A percentile compares a stretch with the other conserved stretches of the same genome.
These are phyloP conservation scores for Rhadinocentrus ornatus DNA, from an alignment of 2,797 vertebrate species.

Conservation along the genomic window DNA sequence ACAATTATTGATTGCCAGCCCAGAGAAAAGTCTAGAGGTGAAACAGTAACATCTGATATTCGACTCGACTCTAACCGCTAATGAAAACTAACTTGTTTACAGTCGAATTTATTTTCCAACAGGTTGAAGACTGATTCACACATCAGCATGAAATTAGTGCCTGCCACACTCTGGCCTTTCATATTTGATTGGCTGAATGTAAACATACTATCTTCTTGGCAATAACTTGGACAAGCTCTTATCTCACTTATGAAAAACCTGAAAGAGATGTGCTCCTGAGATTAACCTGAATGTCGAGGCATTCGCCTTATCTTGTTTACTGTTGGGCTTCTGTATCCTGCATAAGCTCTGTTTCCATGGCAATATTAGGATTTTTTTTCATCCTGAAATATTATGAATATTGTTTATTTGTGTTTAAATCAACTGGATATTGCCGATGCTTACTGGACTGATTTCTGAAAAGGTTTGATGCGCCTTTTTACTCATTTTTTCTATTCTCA, in stretches of 20 bases:
- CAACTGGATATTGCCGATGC: slow-evolving; percentile 57
- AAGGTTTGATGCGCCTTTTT: neutral
- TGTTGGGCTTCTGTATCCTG: slow-evolving; percentile 29
- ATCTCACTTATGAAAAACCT: slow-evolving; percentile 63
- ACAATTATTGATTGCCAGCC: neutral
- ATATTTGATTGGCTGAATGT: slow-evolving; percentile 29
- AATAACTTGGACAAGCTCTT: slow-evolving; percentile 55
- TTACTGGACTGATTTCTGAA: slow-evolving; percentile 54
- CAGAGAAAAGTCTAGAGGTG: neutral
- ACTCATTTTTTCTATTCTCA: neutral
- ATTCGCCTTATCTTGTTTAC: slow-evolving; percentile 65
- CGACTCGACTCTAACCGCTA: neutral
- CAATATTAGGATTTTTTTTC: slow-evolving; percentile 45
- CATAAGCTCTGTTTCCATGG: slow-evolving; percentile 65
- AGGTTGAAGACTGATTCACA: neutral
- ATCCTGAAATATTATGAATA: slow-evolving; percentile 46
- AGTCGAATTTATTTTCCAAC: neutral
- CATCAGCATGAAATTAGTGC: slow-evolving; percentile 28
- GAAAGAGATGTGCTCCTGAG: slow-evolving; percentile 42
- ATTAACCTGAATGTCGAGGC: slow-evolving; percentile 44
- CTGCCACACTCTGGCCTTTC: slow-evolving; percentile 7
- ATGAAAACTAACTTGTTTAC: neutral
- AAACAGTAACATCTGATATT: neutral
- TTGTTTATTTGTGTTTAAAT: slow-evolving; percentile 55
- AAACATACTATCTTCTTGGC: slow-evolving; percentile 33